These are phyloP conservation scores for Trilocha varians DNA, from an alignment of 2,888 invertebrate genomes.

Conservation along the genomic window DNA sequence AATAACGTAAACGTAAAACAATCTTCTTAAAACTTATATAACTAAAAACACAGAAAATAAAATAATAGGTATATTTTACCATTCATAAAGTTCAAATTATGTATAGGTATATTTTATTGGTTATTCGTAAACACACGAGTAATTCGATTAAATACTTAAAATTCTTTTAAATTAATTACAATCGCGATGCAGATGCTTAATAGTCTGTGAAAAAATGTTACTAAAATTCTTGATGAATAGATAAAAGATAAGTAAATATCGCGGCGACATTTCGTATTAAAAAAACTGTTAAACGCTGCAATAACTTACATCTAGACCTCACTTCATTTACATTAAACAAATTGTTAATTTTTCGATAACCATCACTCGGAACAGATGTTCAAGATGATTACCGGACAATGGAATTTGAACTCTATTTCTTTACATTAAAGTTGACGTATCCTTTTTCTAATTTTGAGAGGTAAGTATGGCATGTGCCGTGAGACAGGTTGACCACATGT, in stretches of 20 bases:
- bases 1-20: too few relatives aligned
- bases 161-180: too few relatives aligned
- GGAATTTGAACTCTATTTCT: constrained; percentile 19
- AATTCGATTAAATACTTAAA: too few relatives aligned
- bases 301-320: constrained; percentile 66
- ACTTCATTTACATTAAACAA: constrained; percentile 72
- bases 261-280: constrained; percentile 66
- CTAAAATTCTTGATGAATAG: constrained; percentile 44
- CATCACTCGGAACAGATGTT: constrained; percentile 70
- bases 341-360: constrained; percentile 73
- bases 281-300: constrained; percentile 54
- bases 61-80: too few relatives aligned
- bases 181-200: too few relatives aligned
- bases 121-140: too few relatives aligned
- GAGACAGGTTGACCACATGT: constrained; percentile 73
- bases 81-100: too few relatives aligned
- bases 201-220: too few relatives aligned
- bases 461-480: constrained; percentile 68
- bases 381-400: constrained; percentile 20
- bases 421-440: constrained; percentile 8
- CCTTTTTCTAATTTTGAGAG: constrained; percentile 54
- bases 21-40: too few relatives aligned
- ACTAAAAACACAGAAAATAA: too few relatives aligned
- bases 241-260: constrained; percentile 52
- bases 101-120: too few relatives aligned